These are phyloP conservation scores for Umimayanthus kanabou DNA, from an alignment of 92 coral and sea anemone genomes.

Conservation along the genomic window DNA sequence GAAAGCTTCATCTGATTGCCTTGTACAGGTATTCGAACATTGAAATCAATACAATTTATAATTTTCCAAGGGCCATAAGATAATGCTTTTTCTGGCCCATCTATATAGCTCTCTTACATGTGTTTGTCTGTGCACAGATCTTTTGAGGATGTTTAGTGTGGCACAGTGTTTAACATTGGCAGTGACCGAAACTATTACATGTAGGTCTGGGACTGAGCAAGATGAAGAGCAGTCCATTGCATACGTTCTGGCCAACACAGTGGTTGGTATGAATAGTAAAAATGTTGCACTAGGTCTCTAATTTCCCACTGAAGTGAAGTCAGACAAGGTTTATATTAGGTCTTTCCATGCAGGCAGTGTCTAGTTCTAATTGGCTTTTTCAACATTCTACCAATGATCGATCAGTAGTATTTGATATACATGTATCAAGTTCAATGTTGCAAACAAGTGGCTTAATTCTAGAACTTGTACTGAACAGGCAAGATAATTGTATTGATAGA, in stretches of 20 bases:
- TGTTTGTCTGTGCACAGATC: not conserved
- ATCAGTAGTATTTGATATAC: too few species aligned
- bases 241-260: not conserved
- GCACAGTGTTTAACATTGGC: slow-evolving; percentile 23
- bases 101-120: not conserved
- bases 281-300: not conserved
- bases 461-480: too few species aligned
- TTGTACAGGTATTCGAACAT: too few species aligned
- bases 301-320: not conserved
- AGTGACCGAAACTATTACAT: not conserved
- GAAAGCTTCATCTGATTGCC: too few species aligned
- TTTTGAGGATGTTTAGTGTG: slow-evolving; percentile 27
- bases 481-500: too few species aligned
- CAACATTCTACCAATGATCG: too few species aligned
- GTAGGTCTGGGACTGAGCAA: not conserved
- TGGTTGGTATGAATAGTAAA: slow-evolving; percentile 20
- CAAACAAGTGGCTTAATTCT: too few species aligned
- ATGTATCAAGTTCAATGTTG: too few species aligned
- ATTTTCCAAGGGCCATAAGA: too few species aligned
- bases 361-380: too few species aligned
- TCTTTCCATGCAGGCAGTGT: too few species aligned
- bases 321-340: not conserved
- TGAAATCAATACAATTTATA: too few species aligned
- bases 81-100: not conserved
- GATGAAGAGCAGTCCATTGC: not conserved